phyloP scores from a whole-genome alignment of 30 jellyfish, hydroid and myxozoan species.

The Haliclystus octoradiatus region DNA sequence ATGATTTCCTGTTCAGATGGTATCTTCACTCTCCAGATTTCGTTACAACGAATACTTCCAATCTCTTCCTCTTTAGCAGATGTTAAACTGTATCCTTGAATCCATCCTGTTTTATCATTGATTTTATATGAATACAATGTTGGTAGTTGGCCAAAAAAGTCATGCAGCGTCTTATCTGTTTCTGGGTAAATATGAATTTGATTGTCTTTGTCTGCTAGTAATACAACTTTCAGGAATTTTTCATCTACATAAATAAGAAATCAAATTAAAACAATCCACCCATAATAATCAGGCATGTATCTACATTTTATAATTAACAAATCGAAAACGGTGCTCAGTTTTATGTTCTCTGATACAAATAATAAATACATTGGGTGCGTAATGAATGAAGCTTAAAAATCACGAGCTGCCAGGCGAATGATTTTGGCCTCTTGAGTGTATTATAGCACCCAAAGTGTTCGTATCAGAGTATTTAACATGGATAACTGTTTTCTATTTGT shows the following conservation, averaged over 20 bases:
- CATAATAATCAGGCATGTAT: too few species aligned
- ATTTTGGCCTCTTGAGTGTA: too few species aligned
- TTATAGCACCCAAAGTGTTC: too few species aligned
- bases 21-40: conserved; percentile 75
- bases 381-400: too few species aligned
- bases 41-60: conserved; percentile 19
- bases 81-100: conserved; percentile 51
- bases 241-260: conserved; percentile 61
- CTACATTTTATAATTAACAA: too few species aligned
- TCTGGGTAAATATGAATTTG: conserved; percentile 83
- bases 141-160: conserved; percentile 31
- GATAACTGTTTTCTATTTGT: too few species aligned
- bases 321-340: too few species aligned
- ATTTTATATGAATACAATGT: conserved; percentile 56
- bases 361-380: too few species aligned
- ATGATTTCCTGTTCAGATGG: conserved; percentile 66
- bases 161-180: conserved; percentile 44
- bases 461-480: too few species aligned
- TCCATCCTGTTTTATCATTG: conserved; percentile 35
- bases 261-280: too few species aligned
- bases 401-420: too few species aligned
- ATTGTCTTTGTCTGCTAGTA: conserved; percentile 48
- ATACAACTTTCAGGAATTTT: conserved; percentile 54
- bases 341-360: too few species aligned
- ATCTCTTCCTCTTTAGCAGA: conserved; percentile 22